Evolutionary conservation across 1,140 invertebrate genomes (phyloP).

Genomic region (Kradibia gibbosae): DNA sequence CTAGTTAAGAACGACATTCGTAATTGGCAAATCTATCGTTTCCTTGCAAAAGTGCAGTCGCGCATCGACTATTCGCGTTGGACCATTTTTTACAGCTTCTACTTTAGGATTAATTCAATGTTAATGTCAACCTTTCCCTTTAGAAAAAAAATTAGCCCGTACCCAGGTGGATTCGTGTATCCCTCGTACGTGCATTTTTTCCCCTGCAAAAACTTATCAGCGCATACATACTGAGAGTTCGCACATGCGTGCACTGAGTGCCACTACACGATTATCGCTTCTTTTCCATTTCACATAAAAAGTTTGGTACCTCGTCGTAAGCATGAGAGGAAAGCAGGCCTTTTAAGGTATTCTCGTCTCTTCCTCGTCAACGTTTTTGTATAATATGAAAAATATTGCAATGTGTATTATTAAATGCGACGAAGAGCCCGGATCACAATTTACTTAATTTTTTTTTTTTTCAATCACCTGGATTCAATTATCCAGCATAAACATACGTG

Average conservation of each 20-base stretch:
- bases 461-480: neutral
- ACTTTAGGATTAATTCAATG: conserved; percentile 42
- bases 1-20: conserved; percentile 23
- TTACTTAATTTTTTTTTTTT: conserved; percentile 27
- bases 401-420: conserved; percentile 39
- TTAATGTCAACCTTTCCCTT: conserved; percentile 11
- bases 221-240: conserved; percentile 21
- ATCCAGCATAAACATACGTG: conserved; percentile 25
- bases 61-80: conserved; percentile 20
- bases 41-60: conserved; percentile 33
- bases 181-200: conserved; percentile 4
- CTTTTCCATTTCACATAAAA: conserved; percentile 31
- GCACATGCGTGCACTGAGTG: conserved; percentile 44
- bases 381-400: conserved; percentile 46
- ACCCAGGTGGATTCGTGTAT: neutral
- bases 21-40: conserved; percentile 41
- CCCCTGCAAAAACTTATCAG: conserved; percentile 2
- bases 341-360: conserved; percentile 32
- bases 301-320: conserved; percentile 46
- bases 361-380: conserved; percentile 33
- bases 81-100: conserved; percentile 35
- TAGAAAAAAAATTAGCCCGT: neutral
- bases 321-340: conserved; percentile 46
- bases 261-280: conserved; percentile 32
- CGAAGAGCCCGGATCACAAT: conserved; percentile 30